A percentile compares a stretch with the other conserved stretches of the same genome.
Evolutionary conservation across 2,888 invertebrate genomes (phyloP).

Genomic region (Cryptophagus acutangulus): DNA sequence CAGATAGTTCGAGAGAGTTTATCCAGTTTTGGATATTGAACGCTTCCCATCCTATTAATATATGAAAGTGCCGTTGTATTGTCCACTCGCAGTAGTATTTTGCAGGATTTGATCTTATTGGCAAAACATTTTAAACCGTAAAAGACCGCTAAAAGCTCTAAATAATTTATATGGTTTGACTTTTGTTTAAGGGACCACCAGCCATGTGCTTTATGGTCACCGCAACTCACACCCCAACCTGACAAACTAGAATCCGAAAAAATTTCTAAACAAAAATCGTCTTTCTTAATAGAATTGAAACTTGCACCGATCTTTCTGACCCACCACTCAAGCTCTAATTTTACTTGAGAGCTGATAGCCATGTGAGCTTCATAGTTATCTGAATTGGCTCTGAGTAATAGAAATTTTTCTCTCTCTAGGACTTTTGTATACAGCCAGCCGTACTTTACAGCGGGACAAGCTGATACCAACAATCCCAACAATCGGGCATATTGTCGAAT

Average conservation of each 20-base stretch:
- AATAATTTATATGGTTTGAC: neutral
- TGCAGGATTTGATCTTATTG: neutral
- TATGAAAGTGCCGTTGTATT: neutral
- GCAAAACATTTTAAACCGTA: conserved; percentile 3
- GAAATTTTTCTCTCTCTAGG: neutral
- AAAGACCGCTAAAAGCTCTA: conserved; percentile 3
- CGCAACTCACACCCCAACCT: neutral
- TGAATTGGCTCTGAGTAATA: neutral
- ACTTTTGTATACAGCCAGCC: neutral
- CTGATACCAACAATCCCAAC: neutral
- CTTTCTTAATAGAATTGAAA: neutral
- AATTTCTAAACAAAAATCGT: neutral
- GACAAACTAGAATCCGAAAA: neutral
- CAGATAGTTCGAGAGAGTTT: neutral
- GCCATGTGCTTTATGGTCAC: neutral
- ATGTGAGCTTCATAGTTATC: neutral
- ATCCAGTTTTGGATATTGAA: neutral
- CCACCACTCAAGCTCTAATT: neutral
- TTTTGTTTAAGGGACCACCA: neutral
- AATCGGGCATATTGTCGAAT: neutral
- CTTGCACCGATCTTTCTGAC: neutral
- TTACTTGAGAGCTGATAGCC: neutral
- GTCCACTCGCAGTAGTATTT: neutral
- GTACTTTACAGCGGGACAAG: neutral
- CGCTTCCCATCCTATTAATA: conserved; percentile 4